Evolutionary conservation across 2,888 invertebrate genomes (phyloP).

Genomic region (Cepaea hortensis): DNA sequence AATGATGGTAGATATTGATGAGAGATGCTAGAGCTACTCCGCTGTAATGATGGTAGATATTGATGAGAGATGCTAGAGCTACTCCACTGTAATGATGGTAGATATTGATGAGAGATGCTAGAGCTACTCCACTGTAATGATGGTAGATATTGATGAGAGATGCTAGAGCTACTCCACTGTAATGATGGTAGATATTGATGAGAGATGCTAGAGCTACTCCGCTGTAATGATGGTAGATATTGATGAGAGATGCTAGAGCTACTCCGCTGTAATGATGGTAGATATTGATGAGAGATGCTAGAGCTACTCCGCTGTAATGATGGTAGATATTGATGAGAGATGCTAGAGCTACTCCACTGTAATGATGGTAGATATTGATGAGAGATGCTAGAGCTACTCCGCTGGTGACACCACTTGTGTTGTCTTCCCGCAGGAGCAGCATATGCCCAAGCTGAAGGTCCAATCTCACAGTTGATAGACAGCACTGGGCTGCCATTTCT

Average conservation of each 20-base stretch:
- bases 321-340: neutral
- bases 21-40: neutral
- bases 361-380: neutral
- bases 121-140: neutral
- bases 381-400: neutral
- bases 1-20: neutral
- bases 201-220: neutral
- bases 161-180: neutral
- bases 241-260: neutral
- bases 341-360: neutral
- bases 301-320: neutral
- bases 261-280: neutral
- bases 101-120: too few species aligned
- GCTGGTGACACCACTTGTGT: neutral
- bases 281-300: too few species aligned
- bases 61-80: neutral
- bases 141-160: neutral
- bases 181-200: neutral
- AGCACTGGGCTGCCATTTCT: constrained; percentile 81
- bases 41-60: neutral
- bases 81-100: too few species aligned
- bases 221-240: neutral
- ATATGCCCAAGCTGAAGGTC: constrained; percentile 86
- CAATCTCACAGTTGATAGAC: constrained; percentile 81
- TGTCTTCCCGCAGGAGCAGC: constrained; percentile 80